These are phyloP conservation scores for Astropecten irregularis DNA, from an alignment of 53 echinoderm and acorn worm genomes.

Conservation along the genomic window DNA sequence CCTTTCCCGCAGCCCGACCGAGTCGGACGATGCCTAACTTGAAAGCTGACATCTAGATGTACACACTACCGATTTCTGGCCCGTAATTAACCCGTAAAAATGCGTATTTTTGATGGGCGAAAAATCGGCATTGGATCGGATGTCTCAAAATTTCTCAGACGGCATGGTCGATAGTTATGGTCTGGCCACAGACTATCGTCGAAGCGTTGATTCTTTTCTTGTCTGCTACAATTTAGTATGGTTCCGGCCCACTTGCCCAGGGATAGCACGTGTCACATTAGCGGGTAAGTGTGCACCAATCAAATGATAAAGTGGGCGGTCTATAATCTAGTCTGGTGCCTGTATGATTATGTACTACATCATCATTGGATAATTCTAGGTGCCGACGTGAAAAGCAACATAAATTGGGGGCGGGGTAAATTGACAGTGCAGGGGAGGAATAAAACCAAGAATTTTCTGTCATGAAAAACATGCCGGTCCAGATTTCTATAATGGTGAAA, in stretches of 20 bases:
- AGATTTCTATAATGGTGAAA: too few relatives aligned
- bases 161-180: slow-evolving; percentile 49
- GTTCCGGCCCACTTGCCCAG: background rate
- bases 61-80: background rate
- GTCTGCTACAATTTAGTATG: background rate
- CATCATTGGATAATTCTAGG: too few relatives aligned
- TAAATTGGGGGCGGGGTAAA: too few relatives aligned
- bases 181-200: slow-evolving; percentile 19
- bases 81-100: background rate
- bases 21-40: slow-evolving; percentile 73
- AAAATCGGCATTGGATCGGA: background rate
- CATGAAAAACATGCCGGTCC: too few relatives aligned
- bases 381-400: too few relatives aligned
- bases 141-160: background rate
- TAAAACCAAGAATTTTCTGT: too few relatives aligned
- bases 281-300: background rate
- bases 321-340: background rate
- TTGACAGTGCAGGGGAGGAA: too few relatives aligned
- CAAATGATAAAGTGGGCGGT: slow-evolving; percentile 24
- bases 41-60: slow-evolving; percentile 61
- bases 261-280: slow-evolving; percentile 18
- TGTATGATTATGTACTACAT: background rate
- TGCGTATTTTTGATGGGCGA: background rate
- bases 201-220: background rate
- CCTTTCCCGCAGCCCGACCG: slow-evolving; percentile 76